A percentile compares a stretch with the other conserved stretches of the same genome.
Conservation (phyloP, 2,888 invertebrate genomes). For the Pteria penguin region DNA sequence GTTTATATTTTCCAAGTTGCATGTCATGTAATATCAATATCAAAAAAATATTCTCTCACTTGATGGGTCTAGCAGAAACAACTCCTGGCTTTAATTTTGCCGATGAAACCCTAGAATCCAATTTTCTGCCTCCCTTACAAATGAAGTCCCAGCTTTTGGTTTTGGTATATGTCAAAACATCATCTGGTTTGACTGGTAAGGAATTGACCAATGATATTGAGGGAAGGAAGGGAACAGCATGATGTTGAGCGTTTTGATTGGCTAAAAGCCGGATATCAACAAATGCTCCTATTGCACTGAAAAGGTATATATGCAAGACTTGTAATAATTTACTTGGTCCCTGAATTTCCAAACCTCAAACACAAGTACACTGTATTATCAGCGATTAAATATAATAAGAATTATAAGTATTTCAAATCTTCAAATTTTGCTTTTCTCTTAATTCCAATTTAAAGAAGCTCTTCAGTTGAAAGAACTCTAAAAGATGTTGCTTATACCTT, state of each 20-base stretch:
- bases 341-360: too few species aligned
- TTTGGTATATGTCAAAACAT: slow-evolving; percentile 68
- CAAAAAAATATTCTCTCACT: slow-evolving; percentile 13
- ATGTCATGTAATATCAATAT: neutral
- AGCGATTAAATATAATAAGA: too few species aligned
- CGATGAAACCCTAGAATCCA: slow-evolving; percentile 72
- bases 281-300: slow-evolving; percentile 20
- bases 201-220: slow-evolving; percentile 78
- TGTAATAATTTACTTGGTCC: too few species aligned
- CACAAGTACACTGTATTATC: too few species aligned
- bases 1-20: neutral
- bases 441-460: too few species aligned
- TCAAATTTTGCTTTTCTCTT: too few species aligned
- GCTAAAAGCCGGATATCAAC: slow-evolving; percentile 17
- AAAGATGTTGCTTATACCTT: slow-evolving; percentile 33
- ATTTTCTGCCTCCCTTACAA: slow-evolving; percentile 65
- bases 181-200: slow-evolving; percentile 76
- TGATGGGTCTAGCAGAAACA: slow-evolving; percentile 19
- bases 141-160: slow-evolving; percentile 71
- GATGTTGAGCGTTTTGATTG: slow-evolving; percentile 37
- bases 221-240: slow-evolving; percentile 69
- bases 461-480: neutral
- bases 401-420: too few species aligned
- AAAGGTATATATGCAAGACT: too few species aligned
- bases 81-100: slow-evolving; percentile 59